These are phyloP conservation scores for Sisor rabdophorus DNA, from an alignment of 2,113 vertebrate species.

Conservation along the genomic window DNA sequence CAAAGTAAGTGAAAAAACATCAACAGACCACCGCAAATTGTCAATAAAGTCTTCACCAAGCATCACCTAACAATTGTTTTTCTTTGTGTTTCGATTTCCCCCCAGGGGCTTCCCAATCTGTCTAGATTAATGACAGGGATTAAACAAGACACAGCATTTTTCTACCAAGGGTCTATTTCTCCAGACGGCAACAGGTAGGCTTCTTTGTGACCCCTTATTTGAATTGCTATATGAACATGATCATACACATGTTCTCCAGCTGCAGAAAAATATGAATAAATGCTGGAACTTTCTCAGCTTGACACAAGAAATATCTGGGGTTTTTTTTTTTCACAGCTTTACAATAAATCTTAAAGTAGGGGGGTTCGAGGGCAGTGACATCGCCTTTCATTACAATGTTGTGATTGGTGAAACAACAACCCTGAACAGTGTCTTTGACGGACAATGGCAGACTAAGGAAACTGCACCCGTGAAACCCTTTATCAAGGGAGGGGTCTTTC, in stretches of 20 bases:
- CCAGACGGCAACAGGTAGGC: background rate
- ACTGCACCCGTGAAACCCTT: constrained; percentile 1
- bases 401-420: background rate
- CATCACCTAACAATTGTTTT: background rate
- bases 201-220: background rate
- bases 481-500: constrained; percentile 2
- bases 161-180: constrained; percentile 8
- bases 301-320: background rate
- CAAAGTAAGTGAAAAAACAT: background rate
- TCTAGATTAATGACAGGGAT: background rate
- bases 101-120: background rate
- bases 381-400: background rate
- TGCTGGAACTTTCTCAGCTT: no score
- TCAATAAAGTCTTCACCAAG: background rate
- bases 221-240: no score
- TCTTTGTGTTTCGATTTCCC: background rate
- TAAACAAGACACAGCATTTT: constrained; percentile 23
- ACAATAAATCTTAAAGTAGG: constrained; percentile 3
- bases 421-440: constrained; percentile 15
- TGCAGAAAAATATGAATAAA: no score
- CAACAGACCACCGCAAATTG: no score
- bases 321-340: constrained; percentile 11
- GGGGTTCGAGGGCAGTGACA: background rate
- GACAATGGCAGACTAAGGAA: background rate
- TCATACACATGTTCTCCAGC: no score